Base-by-base conservation (phyloP, 2,113 vertebrate genomes). In the Calonectris borealis region DNA sequence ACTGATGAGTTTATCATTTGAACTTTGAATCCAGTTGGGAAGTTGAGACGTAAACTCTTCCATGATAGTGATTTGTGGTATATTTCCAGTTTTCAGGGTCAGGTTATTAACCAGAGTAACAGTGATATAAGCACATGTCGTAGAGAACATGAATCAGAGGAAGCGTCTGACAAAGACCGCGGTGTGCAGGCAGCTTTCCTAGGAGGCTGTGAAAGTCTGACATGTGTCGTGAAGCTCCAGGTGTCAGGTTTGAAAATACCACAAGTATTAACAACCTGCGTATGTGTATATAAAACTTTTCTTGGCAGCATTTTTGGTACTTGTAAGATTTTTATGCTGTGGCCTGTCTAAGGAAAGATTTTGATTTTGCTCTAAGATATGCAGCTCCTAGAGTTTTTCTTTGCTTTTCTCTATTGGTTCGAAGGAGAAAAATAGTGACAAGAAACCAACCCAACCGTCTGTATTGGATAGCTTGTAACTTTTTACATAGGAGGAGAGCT, bases 1-100 rank as follows among this genome's bases (percentile, higher is more conserved):
- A 64, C 64, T 92, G 93, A 97, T 97, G 95, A 95, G 94, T 97
- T 96, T 96, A 94, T 96, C 77, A 88, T 95, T 95, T 97, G 91
- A 97, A 97, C 95, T 95, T 97, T 96, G 95, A 96, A 96, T 96
- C 90, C 92, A 87, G 57, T 40, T 10, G 64, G 90, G 88, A 96
- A 96, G 92, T 51, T 55, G 84, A 90, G 87, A 93, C 1, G 10
- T 84, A 93, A 94, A 94, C 54, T 94, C 93, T 91, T 96, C 83
- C 85, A 36, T 36, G 68, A 52, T 75, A 90, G 71, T 95, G 92
- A 98, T 97, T 97, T 97, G 95, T 96, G 93, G 93, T 92, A 16
- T 79, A 91, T 84, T 94, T 77, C 94, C 88, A 92, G 87, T 91
- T 98, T 96, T 90, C 95, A 97, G 90, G 96, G 96, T 95, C 96